Conservation (phyloP, 2,888 invertebrate species). For the Hemicrepidius hirtus region DNA sequence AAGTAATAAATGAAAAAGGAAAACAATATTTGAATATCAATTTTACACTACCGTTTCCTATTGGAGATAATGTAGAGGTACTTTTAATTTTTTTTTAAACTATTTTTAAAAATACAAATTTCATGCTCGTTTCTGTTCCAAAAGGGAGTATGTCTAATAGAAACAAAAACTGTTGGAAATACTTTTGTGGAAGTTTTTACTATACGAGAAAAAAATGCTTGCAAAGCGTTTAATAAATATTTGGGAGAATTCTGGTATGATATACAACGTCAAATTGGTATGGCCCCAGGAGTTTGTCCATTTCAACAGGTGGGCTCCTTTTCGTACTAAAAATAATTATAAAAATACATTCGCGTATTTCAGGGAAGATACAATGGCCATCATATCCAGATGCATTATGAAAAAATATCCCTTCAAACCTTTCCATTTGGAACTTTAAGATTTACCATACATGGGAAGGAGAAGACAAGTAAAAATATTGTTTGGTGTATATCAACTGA, state of each 20-base stretch:
- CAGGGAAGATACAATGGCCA: background rate
- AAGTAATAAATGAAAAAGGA: too few relatives aligned
- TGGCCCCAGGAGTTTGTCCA: constrained; percentile 3
- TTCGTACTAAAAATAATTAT: too few relatives aligned
- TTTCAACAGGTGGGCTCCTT: constrained; percentile 3
- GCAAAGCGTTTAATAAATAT: constrained; percentile 5
- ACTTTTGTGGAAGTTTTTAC: background rate
- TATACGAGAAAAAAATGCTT: background rate
- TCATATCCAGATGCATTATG: background rate
- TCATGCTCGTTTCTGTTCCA: background rate
- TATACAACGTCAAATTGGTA: background rate
- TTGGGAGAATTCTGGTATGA: constrained; percentile 10
- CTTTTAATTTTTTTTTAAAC: too few relatives aligned
- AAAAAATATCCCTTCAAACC: background rate
- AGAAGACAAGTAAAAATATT: too few relatives aligned
- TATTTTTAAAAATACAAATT: too few relatives aligned
- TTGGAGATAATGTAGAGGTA: too few relatives aligned
- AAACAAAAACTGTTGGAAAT: background rate
- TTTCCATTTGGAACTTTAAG: background rate
- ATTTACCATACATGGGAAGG: too few relatives aligned
- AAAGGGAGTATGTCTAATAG: background rate
- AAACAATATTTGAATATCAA: too few relatives aligned
- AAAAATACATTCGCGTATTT: background rate
- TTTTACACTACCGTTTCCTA: too few relatives aligned
- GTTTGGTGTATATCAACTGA: too few relatives aligned